Evolutionary conservation across 2,797 vertebrate species (phyloP).

Genomic region (Amazona ochrocephala): DNA sequence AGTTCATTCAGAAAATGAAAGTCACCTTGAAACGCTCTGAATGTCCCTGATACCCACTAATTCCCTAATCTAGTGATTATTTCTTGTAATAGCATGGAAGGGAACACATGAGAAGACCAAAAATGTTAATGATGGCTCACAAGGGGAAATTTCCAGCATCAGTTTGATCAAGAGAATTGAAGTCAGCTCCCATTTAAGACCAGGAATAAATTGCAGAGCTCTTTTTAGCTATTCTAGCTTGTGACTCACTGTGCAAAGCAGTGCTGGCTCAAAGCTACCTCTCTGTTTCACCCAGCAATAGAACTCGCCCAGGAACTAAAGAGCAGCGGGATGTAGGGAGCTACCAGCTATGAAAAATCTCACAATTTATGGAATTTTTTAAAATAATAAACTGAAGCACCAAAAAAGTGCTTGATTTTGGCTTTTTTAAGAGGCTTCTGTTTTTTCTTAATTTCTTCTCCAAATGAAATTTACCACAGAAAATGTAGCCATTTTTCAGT

Average conservation of each 20-base stretch:
- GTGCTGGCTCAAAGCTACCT: background rate
- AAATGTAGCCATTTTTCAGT: background rate
- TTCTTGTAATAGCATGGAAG: background rate
- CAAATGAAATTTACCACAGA: background rate
- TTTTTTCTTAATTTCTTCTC: background rate
- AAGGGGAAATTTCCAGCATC: background rate
- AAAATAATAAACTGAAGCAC: background rate
- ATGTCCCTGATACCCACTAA: background rate
- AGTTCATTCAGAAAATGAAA: background rate
- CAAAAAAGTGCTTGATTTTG: background rate
- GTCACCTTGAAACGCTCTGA: background rate
- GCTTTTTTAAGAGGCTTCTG: background rate
- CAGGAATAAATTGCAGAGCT: background rate
- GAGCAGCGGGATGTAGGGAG: background rate
- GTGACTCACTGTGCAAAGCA: slow-evolving; percentile 20
- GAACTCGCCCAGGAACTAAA: background rate
- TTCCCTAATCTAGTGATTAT: background rate
- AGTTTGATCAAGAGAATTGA: background rate
- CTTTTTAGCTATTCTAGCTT: slow-evolving; percentile 28
- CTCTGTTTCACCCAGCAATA: background rate
- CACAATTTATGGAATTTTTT: background rate
- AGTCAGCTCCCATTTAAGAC: slow-evolving; percentile 3
- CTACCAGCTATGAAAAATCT: background rate
- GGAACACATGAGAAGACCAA: background rate
- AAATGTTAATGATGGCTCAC: background rate